Conservation (phyloP, 2,888 invertebrate species). For the Crossocerus cetratus region DNA sequence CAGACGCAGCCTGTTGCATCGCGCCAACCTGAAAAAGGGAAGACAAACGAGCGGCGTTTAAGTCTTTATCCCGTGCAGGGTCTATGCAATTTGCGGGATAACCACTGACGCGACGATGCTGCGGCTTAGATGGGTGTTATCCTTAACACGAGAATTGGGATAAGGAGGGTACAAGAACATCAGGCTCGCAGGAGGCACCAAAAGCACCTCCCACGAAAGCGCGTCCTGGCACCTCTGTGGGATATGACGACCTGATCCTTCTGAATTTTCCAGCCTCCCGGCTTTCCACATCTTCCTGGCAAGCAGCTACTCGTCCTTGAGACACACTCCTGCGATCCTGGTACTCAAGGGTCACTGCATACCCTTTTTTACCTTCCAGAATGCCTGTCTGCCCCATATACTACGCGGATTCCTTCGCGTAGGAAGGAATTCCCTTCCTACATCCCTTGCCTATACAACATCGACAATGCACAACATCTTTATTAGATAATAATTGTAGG, state of each 20-base stretch:
- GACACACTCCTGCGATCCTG: constrained; percentile 69
- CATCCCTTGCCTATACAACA: too few relatives aligned
- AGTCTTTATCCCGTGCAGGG: constrained; percentile 17
- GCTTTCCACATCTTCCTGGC: constrained; percentile 35
- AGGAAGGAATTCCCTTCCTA: too few relatives aligned
- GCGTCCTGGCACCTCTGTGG: constrained; percentile 19
- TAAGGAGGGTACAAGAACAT: constrained; percentile 64
- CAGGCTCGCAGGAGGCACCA: constrained; percentile 64
- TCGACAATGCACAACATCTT: too few relatives aligned
- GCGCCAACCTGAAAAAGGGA: constrained; percentile 14
- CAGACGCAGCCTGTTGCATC: constrained; percentile 60
- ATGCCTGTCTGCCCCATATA: constrained; percentile 24
- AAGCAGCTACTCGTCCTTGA: constrained; percentile 30
- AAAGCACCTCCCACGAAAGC: constrained; percentile 1
- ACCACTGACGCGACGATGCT: constrained; percentile 10
- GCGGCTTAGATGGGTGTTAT: constrained; percentile 29
- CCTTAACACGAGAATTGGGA: constrained; percentile 61
- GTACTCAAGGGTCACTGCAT: constrained; percentile 72
- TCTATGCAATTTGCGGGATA: constrained; percentile 12
- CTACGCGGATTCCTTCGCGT: not conserved
- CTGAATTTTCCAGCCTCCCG: constrained; percentile 61
- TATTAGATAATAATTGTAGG: not conserved
- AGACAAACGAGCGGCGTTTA: constrained; percentile 10
- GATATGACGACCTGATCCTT: constrained; percentile 66
- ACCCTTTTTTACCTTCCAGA: constrained; percentile 71